Evolutionary conservation across 2,797 vertebrate genomes (phyloP), one percentile per base, ranked within the genome.

Genomic region (Bufotes viridis): DNA sequence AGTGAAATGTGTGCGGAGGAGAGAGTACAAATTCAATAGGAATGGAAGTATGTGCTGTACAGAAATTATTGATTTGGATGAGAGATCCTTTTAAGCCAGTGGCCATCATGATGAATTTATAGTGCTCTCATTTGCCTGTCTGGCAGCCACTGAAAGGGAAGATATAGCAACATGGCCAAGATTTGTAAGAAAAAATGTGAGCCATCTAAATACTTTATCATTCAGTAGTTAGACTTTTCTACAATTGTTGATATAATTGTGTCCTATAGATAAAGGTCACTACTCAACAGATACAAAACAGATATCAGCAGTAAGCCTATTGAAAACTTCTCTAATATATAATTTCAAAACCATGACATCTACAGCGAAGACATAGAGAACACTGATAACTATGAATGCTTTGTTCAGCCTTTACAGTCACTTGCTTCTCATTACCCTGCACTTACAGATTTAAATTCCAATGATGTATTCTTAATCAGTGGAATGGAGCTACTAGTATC

Each of bases 121-220:
- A 67, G 26, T 82, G 78, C 55, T 55, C 9, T 55, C 51, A 70
- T 65, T 82, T 82, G 61, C 14, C 17, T 82, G 49, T 67, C 42
- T 82, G 63, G 22, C 42, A 82, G 61, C 80, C 42, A 14, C 42
- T 67, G 49, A 51, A 53, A 69, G 11, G 24, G 42, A 69, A 53
- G n/a, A 18, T 69, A 69, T 69, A 82, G 20, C 14, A 82, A 53
- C 14, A 24, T 7, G 53, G 26, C 13, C n/a, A 55, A 67, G 49
- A 82, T 26, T 67, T 82, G 15, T 11, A 69, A 53, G 13, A 81
- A 81, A 63, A 51, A 53, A 69, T 26, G 14, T 24, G n/a, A 78
- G n/a, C 51, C 12, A 57, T 78, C 53, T 26, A 78, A 78, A 78
- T 58, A 57, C 76, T 78, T 79, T 79, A 79, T 79, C n/a, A 70